Evolutionary conservation across 2,797 vertebrate genomes (phyloP), one percentile per base, ranked within the genome.

Genomic region (Lagocephalus sceleratus): DNA sequence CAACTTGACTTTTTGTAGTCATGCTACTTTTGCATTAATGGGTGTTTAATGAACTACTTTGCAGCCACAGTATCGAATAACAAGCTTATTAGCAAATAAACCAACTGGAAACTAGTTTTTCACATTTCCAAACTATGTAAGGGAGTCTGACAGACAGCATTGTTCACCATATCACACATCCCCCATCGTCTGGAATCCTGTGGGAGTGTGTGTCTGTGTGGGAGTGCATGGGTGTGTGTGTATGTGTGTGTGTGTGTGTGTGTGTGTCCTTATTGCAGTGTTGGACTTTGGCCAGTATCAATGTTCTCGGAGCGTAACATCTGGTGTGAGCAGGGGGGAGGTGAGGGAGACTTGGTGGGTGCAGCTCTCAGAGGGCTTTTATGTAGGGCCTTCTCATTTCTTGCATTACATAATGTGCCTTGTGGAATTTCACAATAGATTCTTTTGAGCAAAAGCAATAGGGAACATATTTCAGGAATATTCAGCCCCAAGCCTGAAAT

Each of bases 261-360:
- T 11, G 5, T 39, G 38, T n/a, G 12, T 14, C n/a, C n/a, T 8
- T 40, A 16, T 76, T 68, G 80, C 59, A 62, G 53, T 25, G 41
- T 61, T 79, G 74, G 69, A 58, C 44, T 66, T n/a, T 46, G 25
- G 55, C 67, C 71, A 68, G 8, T 58, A 32, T 75, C 57, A 47
- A 2, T 49, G 21, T 55, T 49, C 55, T 47, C 55, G 39, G 11
- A 29, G 21, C 1, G 1, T 22, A 76, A 75, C 73, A 85, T 81
- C 76, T 84, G 73, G 59, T 57, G 58, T 72, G 51, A 69, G 60
- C 32, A 40, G 22, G 53, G 63, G 68, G 51, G 46, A 44, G 43
- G 47, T 5, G 46, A 47, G 17, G 54, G 46, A 60, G 60, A 35
- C 14, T 40, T 38, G 35, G 22, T 2, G 21, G 39, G 39, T 40